Conservation (phyloP, 1,140 invertebrate species). For the Yoshiicerus persimilis region DNA sequence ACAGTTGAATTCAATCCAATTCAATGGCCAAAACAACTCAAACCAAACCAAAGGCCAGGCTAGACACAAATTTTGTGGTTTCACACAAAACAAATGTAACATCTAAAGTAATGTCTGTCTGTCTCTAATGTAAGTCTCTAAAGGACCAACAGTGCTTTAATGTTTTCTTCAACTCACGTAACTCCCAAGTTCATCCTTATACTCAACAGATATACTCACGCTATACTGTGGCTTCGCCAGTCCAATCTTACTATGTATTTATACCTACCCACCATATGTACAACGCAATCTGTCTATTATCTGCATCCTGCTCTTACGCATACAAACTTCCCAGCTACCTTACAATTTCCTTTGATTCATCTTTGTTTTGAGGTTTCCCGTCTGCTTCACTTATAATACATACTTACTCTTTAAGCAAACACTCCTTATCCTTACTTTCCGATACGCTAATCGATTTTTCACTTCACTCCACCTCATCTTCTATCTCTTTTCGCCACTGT, state of each 20-base stretch:
- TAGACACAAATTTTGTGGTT: background rate
- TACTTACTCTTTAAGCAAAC: background rate
- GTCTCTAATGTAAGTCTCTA: background rate
- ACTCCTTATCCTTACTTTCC: background rate
- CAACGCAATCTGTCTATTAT: background rate
- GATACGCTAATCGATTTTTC: constrained; percentile 20
- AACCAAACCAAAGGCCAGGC: background rate
- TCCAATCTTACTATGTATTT: background rate
- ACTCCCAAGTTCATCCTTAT: too few species aligned
- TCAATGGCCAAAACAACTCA: background rate
- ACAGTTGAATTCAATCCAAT: background rate
- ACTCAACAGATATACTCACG: too few species aligned
- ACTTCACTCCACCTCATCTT: background rate
- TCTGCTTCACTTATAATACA: background rate
- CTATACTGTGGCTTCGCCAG: background rate
- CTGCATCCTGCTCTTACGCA: background rate
- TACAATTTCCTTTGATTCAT: constrained; percentile 18
- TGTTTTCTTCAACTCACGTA: background rate
- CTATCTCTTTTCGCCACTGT: background rate
- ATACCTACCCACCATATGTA: background rate
- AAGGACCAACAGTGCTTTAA: background rate
- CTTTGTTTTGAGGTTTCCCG: constrained; percentile 10
- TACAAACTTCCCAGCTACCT: background rate
- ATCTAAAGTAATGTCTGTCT: background rate
- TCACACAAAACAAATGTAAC: constrained; percentile 20